Evolutionary conservation across 1,140 invertebrate genomes (phyloP), one percentile per base, ranked within the genome.

Genomic region (Cataglyphis hispanica): DNA sequence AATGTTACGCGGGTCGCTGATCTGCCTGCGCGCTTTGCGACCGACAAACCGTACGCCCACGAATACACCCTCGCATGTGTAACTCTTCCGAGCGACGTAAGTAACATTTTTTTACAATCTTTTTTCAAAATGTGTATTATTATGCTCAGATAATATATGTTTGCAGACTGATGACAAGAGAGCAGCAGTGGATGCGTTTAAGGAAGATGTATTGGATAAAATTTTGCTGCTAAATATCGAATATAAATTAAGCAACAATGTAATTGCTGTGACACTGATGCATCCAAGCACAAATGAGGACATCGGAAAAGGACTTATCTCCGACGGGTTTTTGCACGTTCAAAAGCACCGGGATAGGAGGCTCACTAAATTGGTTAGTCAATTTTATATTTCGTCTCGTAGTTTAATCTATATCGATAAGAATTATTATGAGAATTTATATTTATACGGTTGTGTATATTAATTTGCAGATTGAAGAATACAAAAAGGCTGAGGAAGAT

Each of bases 51-150:
- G 1, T 98, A 97, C 92, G 99, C 99, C 0, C 96, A 96, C 22
- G 98, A 99, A 93, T 99, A 98, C 93, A 95, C 95, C 6, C 94
- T 99, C 56, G 98, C 98, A 7, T 97, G 98, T 92, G 96, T 99
- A 25, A 95, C 96, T 87, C 96, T 99, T 91, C 98, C 98, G 1
- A 96, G 96, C 81, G 98, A 99, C 95, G 97, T 97, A 94, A 96
- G 96, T 95, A 70, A 22, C 1, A 75, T 22, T 27, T 16, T 63
- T 34, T 3, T 34, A 50, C 10, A 19, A 58, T 37, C 13, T 37
- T 27, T 60, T 63, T 40, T 16, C 16, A 2, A 27, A 64, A 11
- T 4, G 1, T 50, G 13, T 16, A 3, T 10, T 4, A 1, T 50
- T 50, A 19, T 13, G 1, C n/a, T 85, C 61, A 66, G 13, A 83